Percentiles rank a stretch among this genome's conserved stretches.
Evolutionary conservation across 2,113 vertebrate genomes (phyloP).

Genomic region (Bubo scandiacus): DNA sequence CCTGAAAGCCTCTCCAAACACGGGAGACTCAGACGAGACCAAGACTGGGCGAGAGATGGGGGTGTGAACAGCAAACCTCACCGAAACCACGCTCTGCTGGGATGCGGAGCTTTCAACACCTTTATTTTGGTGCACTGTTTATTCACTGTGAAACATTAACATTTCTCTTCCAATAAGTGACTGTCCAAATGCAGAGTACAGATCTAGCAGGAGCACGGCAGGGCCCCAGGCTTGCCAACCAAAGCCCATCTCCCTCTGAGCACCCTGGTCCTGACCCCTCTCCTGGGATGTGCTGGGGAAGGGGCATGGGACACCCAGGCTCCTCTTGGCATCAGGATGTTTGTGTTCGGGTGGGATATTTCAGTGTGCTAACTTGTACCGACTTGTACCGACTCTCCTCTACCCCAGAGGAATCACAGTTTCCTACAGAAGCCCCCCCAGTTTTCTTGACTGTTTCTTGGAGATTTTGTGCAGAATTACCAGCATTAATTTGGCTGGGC

Average conservation of each 20-base stretch:
- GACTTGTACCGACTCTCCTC: neutral
- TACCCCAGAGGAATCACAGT: neutral
- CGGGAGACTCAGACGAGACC: neutral
- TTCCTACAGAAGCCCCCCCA: neutral
- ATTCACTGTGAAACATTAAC: neutral
- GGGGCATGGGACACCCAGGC: too few relatives aligned
- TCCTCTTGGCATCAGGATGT: neutral
- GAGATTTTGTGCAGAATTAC: neutral
- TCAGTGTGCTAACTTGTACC: neutral
- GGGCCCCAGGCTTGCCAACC: neutral
- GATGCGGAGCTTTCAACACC: rapidly evolving
- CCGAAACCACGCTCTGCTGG: neutral
- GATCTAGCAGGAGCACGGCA: neutral
- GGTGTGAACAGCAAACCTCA: neutral
- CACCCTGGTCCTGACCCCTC: neutral
- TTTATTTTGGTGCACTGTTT: neutral
- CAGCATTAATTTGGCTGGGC: neutral
- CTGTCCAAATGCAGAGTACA: rapidly evolving
- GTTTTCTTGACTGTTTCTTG: rapidly evolving
- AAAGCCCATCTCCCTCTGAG: neutral
- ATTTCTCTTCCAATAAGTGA: neutral
- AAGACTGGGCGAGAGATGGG: neutral
- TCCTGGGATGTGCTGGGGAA: neutral
- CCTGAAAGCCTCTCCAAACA: neutral
- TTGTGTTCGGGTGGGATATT: neutral